Evolutionary conservation across 2,797 vertebrate species (phyloP), one percentile per base, ranked within the genome.

Genomic region (Falco cherrug): DNA sequence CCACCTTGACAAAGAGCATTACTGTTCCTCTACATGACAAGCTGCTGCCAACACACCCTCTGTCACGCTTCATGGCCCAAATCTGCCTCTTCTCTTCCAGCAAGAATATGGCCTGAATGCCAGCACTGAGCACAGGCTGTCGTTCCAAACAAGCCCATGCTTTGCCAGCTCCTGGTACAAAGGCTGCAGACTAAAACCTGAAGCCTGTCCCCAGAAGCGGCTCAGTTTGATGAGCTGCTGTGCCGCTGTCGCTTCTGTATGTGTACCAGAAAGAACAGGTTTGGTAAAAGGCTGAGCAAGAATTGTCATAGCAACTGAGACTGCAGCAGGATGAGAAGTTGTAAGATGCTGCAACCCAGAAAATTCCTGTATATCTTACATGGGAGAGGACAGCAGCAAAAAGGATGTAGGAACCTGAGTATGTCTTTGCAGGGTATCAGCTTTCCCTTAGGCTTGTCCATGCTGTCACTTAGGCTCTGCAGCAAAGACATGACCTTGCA

Each of bases 271-370:
- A 88, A 64, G 61, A 78, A n/a, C 47, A 82, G 21, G 13, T 90
- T 83, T 51, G 57, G 69, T 68, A 75, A 83, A 89, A 78, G 37
- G 25, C n/a, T 91, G 88, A 91, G 47, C 47, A 80, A 61, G 33
- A 83, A 84, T 89, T 89, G 83, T 69, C 92, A 92, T 83, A 85
- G 84, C 94, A 97, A 87, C 94, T 21, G 41, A 90, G 74, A 67
- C 29, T 80, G 68, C 77, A 89, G 86, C 57, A 93, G 84, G 47
- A 84, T 0, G 0, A 87, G 63, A 25, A 87, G 11, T 48, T 7
- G 4, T 68, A 37, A 82, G 39, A 82, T 82, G 45, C 75, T 82
- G 56, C 25, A 90, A 84, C 63, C 41, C 29, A 21, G 57, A 76
- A 92, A 80, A 90, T 74, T 76, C 57, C 45, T 53, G 28, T 31